Base-by-base conservation (phyloP, 2,888 invertebrate genomes). In the Lithodes maja region DNA sequence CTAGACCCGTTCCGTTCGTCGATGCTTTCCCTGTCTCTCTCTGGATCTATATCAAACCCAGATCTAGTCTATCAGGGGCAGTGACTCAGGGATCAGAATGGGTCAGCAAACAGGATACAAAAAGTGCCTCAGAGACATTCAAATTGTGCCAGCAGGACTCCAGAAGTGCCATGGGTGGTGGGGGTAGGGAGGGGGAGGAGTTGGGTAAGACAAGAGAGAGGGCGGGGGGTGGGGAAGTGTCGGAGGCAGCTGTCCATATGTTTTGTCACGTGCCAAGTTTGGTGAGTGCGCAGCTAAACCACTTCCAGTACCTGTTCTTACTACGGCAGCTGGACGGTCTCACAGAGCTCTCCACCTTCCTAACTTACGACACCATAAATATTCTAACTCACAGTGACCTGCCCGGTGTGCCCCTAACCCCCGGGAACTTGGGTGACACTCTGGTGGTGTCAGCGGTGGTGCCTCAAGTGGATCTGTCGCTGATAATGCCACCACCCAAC, bases 251-350 rank as follows among this genome's bases (percentile, higher is more conserved):
- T 92, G 95, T 98, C 92, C 97, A 97, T 94, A 95, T 96, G 53
- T 95, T 98, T 83, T 96, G 96, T 0, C 96, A 97, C 93, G 96
- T 98, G 83, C 96, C 96, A 83, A 97, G 97, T 93, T 95, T 98
- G 93, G 96, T 98, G 84, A 97, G 97, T 92, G 95, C 98, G 2
- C 98, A 99, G 94, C 95, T 99, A 90, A 98, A 98, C 94, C 98
- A 98, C 94, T 98, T 97, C 94, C 98, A 99, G 94, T 96, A 96
- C 94, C 95, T 98, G 92, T 98, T 99, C 94, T 95, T 99, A 85
- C 94, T 98, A 94, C 95, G 98, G 85, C 95, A 98, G 92, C 95
- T 97, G 52, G 98, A 99, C 94, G 95, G 96, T 82, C 94, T 97
- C 61, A 95, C 96, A 0, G 97, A 97, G 94, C 92, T 97, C 94